A percentile compares a stretch with the other conserved stretches of the same genome.
phyloP scores from a whole-genome alignment of 2,797 vertebrate species.

The Gadopsis bispinosus region DNA sequence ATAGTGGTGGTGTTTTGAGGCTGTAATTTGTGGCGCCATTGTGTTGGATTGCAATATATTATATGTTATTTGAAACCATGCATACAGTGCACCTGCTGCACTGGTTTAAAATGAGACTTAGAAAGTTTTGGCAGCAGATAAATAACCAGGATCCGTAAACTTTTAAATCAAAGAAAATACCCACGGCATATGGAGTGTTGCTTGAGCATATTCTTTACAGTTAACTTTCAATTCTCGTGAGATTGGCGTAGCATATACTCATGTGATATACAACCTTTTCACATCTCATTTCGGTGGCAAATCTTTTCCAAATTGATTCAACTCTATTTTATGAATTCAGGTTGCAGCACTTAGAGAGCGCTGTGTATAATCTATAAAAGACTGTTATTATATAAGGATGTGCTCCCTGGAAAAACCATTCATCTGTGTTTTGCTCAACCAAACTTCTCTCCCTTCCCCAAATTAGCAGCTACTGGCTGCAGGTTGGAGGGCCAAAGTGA shows the following conservation, averaged over 20 bases:
- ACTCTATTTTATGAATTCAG: not conserved
- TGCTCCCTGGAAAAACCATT: not conserved
- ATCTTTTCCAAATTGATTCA: conserved; percentile 4
- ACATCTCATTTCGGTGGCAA: not conserved
- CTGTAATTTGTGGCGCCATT: not conserved
- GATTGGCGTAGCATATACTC: conserved; percentile 3
- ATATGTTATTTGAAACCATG: not conserved
- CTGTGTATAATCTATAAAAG: conserved; percentile 1
- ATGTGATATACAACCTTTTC: not conserved
- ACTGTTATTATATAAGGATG: conserved; percentile 2
- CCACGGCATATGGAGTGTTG: conserved; percentile 14
- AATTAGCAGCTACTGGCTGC: not conserved
- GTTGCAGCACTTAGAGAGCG: not conserved
- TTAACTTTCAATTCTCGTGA: conserved; percentile 5
- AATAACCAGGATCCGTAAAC: not conserved
- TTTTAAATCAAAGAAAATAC: not conserved
- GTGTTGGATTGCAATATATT: not conserved
- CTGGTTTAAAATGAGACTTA: conserved; percentile 4
- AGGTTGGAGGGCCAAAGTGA: not conserved
- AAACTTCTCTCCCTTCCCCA: not conserved
- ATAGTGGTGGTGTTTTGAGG: not conserved
- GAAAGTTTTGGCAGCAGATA: not conserved
- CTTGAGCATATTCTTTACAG: not conserved
- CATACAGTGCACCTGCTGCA: not conserved
- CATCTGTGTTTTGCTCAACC: conserved; percentile 2